These are phyloP conservation scores for Mimachlamys varia DNA, from an alignment of 2,888 invertebrate species.

Conservation along the genomic window DNA sequence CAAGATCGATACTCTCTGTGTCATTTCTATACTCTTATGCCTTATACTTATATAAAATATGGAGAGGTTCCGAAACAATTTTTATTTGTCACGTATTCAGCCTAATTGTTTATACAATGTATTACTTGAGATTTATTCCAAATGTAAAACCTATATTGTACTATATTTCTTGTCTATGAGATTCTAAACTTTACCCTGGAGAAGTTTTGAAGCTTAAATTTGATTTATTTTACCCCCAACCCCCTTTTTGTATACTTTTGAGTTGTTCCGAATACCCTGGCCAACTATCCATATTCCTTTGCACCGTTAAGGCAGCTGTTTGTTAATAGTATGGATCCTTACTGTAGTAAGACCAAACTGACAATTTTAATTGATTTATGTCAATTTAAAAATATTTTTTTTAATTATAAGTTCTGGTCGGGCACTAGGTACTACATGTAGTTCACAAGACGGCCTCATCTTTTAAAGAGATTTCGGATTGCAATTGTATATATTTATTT, in stretches of 20 bases:
- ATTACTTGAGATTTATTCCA: background rate
- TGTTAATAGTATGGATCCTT: background rate
- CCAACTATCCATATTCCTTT: background rate
- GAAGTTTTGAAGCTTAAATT: background rate
- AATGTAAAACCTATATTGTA: background rate
- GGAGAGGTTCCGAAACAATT: background rate
- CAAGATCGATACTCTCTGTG: too few relatives aligned
- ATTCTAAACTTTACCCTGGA: too few relatives aligned
- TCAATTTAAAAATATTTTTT: too few relatives aligned
- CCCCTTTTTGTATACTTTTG: background rate
- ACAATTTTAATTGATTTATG: too few relatives aligned
- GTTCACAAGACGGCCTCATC: too few relatives aligned
- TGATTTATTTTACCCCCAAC: background rate
- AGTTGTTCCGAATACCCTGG: background rate
- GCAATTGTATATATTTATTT: too few relatives aligned
- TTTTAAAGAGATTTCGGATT: too few relatives aligned
- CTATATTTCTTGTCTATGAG: background rate
- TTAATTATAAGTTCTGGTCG: too few relatives aligned
- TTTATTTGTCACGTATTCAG: background rate
- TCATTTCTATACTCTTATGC: too few relatives aligned
- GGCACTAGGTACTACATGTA: too few relatives aligned
- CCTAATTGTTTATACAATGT: too few relatives aligned
- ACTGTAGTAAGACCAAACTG: background rate
- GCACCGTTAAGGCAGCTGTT: background rate
- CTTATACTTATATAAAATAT: too few relatives aligned